Evolutionary conservation across 2,888 invertebrate species (phyloP).

Genomic region (Platyscelio sp.): DNA sequence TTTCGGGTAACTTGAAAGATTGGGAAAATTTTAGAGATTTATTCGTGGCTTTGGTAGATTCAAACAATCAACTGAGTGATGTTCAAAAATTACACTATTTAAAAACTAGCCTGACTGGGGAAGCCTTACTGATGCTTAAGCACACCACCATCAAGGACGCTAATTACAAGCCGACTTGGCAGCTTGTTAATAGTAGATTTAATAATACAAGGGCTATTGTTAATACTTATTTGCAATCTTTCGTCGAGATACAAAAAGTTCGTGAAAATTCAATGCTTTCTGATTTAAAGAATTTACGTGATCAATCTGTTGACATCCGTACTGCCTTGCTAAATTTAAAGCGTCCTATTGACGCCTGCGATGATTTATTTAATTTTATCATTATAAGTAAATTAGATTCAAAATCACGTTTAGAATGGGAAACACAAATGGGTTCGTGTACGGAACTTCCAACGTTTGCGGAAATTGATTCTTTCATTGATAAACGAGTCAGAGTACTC

Average conservation of each 20-base stretch:
- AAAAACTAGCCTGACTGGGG: not conserved
- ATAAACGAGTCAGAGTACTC: not conserved
- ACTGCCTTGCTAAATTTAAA: not conserved
- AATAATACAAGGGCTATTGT: slow-evolving; percentile 4
- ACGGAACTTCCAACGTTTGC: not conserved
- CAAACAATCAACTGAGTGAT: no score
- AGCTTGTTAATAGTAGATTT: not conserved
- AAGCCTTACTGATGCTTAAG: not conserved
- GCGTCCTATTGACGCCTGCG: not conserved
- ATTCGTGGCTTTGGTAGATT: no score
- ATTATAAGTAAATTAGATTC: not conserved
- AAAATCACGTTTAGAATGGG: not conserved
- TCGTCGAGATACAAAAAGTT: not conserved
- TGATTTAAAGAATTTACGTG: not conserved
- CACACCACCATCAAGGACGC: not conserved
- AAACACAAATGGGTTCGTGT: not conserved
- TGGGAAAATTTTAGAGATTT: no score
- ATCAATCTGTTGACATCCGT: not conserved
- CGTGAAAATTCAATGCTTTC: not conserved
- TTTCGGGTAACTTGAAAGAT: no score
- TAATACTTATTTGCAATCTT: not conserved
- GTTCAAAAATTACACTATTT: not conserved
- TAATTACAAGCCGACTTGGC: slow-evolving; percentile 15
- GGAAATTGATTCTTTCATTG: not conserved
- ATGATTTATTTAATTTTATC: not conserved